These are phyloP conservation scores for Drosophila cyrtoloma DNA, from an alignment of 2,888 invertebrate species.

Conservation along the genomic window DNA sequence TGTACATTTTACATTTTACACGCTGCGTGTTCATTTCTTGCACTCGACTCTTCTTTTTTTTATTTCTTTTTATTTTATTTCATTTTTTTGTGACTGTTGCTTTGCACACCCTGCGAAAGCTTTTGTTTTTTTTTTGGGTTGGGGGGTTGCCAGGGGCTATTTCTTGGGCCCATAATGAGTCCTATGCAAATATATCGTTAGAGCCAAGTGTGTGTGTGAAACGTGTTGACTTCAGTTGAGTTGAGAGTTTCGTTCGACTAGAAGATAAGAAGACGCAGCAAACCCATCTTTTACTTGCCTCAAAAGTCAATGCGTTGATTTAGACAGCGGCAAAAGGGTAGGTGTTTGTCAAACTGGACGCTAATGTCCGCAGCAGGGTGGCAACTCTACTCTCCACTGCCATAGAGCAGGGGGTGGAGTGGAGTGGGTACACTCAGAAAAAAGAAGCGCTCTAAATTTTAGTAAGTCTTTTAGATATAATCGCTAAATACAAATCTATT, in stretches of 20 bases:
- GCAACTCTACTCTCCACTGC: slow-evolving; percentile 12
- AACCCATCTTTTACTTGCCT: slow-evolving; percentile 22
- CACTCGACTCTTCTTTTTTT: slow-evolving; percentile 47
- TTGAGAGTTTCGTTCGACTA: slow-evolving; percentile 38
- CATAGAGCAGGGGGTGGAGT: background rate
- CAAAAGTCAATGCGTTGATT: slow-evolving; percentile 54
- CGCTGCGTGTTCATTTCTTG: slow-evolving; percentile 65
- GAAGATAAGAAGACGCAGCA: slow-evolving; percentile 60
- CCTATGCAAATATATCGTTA: slow-evolving; percentile 81
- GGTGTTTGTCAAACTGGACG: slow-evolving; percentile 41
- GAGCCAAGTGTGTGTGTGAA: slow-evolving; percentile 62
- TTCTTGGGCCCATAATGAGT: slow-evolving; percentile 66
- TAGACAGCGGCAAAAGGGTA: slow-evolving; percentile 1
- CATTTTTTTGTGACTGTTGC: slow-evolving; percentile 17
- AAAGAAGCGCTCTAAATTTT: background rate
- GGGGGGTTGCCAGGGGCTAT: slow-evolving; percentile 46
- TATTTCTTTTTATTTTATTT: slow-evolving; percentile 7
- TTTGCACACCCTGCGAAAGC: slow-evolving; percentile 10
- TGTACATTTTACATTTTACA: slow-evolving; percentile 72
- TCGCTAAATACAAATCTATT: no score
- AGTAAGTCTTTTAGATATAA: background rate
- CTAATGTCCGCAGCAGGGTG: slow-evolving; percentile 54
- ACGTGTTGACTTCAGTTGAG: slow-evolving; percentile 58
- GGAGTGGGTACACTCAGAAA: slow-evolving; percentile 21
- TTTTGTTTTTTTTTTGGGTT: slow-evolving; percentile 16